Base-by-base conservation (phyloP, 2,888 invertebrate genomes). In the Linnaemya vulpina region DNA sequence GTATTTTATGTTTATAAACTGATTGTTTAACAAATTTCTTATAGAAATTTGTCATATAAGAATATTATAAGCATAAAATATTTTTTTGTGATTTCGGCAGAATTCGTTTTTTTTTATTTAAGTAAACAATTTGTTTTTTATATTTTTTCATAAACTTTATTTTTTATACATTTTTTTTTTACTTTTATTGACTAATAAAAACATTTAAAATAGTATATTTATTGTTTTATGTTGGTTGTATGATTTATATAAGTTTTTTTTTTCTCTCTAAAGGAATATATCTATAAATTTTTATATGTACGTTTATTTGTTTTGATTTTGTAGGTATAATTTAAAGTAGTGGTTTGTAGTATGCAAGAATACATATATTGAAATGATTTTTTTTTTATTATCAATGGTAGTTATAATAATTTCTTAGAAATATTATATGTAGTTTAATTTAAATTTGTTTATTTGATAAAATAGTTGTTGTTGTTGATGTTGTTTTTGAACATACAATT, bases 141-240 rank as follows among this genome's bases (percentile, higher is more conserved):
- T 22, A 15, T 25, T 73, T 71, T 58, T 73, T 79, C 43, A 55
- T 71, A 63, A 65, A 71, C 43, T 77, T 80, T 38, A 60, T 77
- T 68, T 20, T 73, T 60, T 81, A 62, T 62, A 17, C 49, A 13
- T 78, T 71, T 71, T 71, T 77, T 46, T 71, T 78, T 35, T 49
- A 53, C 20, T 77, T 70, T 70, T 60, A 35, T 65, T 71, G 74
- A 82, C 85, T 85, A 82, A 78, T 85, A 85, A 84, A 85, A 85
- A 85, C 85, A 85, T 85, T 85, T 85, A 85, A 85, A 85, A 85
- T 85, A 85, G 81, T 85, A 65, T 67, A 25, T 53, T 70, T 71
- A 62, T 70, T 78, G 62, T 78, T 75, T 30, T 67, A 11, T 9
- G 5, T 51, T 77, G 43, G 62, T 78, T 74, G 38, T 63, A 73